Evolutionary conservation across 1,140 invertebrate genomes (phyloP), one percentile per base, ranked within the genome.

Genomic region (Brachionus plicatilis): DNA sequence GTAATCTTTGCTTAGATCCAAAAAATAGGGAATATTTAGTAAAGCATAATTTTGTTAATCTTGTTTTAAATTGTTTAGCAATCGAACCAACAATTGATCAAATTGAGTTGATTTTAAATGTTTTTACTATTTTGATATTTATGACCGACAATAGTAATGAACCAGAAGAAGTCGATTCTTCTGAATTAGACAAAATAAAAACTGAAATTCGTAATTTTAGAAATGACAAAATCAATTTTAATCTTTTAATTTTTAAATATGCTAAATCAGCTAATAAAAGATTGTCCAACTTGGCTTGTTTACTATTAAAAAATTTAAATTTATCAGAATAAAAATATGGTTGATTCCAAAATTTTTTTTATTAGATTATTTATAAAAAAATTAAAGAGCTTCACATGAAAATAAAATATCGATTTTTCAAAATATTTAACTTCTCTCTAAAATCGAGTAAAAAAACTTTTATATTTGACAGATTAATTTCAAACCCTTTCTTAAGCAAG

Each of bases 1-100:
- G 82, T 56, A 83, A 83, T 83, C n/a, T 56, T 17, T 70, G 82
- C 68, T 9, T 47, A 4, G 82, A 83, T 47, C 17, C 27, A 50
- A 83, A 47, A 56, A 70, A 70, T 70, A 53, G 9, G 17, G 47
- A 70, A 3, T 68, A 17, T 65, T 65, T 82, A 3, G 7, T 66
- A 1, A 82, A 65, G 41, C 41, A 41, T 37, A 60, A 65, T 37
- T 45, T 82, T 17, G 27, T 65, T 27, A 29, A 37, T 65, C 17
- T 76, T 17, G 37, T 82, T 27, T 45, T 65, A 6, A 43, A 65
- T 65, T 65, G 79, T 82, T 65, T 68, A 65, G 27, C 24, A 12
- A 82, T 66, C 7, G 41, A 68, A 20, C 37, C n/a, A 29, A 65
- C 12, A 29, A 33, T 14, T 27, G 79, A 65, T 4, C 27, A 82